Percentiles rank a stretch among this genome's conserved stretches.
phyloP scores from a whole-genome alignment of 2,888 invertebrate genomes.

The Drosophila birchii region DNA sequence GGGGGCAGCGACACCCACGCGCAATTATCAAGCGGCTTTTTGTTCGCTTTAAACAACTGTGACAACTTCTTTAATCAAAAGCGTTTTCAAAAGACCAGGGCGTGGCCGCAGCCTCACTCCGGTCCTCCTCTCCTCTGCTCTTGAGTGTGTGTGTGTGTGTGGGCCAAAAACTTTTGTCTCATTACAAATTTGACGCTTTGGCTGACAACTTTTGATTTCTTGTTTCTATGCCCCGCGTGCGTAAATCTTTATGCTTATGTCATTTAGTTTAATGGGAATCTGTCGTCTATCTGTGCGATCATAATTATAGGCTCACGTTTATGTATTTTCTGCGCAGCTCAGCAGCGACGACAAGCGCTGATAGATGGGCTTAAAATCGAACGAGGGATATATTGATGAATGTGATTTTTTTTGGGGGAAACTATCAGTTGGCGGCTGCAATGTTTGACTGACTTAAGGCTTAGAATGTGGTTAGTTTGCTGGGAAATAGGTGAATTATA shows the following conservation, averaged over 20 bases:
- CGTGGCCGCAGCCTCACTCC: slow-evolving; percentile 47
- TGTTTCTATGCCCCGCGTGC: slow-evolving; percentile 34
- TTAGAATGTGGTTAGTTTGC: neutral
- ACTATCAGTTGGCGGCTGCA: neutral
- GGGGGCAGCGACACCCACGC: slow-evolving; percentile 58
- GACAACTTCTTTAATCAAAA: slow-evolving; percentile 80
- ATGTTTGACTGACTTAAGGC: neutral
- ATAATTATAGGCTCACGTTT: slow-evolving; percentile 32
- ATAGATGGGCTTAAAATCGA: slow-evolving; percentile 45
- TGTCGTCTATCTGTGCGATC: slow-evolving; percentile 26
- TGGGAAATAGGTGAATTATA: neutral
- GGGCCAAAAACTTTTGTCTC: slow-evolving; percentile 51
- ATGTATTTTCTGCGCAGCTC: slow-evolving; percentile 1
- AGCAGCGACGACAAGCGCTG: slow-evolving; percentile 55
- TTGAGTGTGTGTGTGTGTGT: slow-evolving; percentile 30
- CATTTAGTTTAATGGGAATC: slow-evolving; percentile 80
- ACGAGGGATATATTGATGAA: neutral
- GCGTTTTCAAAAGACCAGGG: slow-evolving; percentile 53
- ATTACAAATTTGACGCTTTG: slow-evolving; percentile 81
- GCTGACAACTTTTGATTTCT: slow-evolving; percentile 73
- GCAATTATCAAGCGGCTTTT: slow-evolving; percentile 65
- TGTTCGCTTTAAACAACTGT: slow-evolving; percentile 52
- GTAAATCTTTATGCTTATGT: slow-evolving; percentile 80
- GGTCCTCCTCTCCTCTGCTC: neutral
- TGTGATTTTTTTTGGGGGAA: neutral